Conservation (phyloP, 2,113 vertebrate genomes). For the Scophthalmus maximus region DNA sequence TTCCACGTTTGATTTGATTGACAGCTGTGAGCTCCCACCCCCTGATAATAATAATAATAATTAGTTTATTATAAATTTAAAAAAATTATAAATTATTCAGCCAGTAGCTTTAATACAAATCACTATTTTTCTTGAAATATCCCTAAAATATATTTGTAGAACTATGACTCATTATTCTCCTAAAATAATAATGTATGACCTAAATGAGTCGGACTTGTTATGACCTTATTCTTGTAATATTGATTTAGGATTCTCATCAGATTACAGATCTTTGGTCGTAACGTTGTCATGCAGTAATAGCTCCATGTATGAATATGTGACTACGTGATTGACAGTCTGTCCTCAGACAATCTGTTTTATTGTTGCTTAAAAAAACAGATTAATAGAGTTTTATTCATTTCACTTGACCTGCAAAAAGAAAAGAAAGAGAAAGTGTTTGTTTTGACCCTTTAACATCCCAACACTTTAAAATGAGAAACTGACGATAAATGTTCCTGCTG, state of each 20-base stretch:
- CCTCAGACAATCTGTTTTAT: conserved; percentile 72
- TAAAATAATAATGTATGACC: not conserved
- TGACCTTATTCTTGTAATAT: too few relatives aligned
- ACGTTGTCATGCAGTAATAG: too few relatives aligned
- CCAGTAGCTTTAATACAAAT: not conserved
- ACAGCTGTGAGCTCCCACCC: not conserved
- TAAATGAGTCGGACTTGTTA: too few relatives aligned
- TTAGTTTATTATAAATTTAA: too few relatives aligned
- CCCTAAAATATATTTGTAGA: not conserved
- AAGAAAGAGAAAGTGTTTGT: conserved; percentile 12
- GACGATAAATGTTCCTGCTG: conserved; percentile 62
- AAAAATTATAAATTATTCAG: too few relatives aligned
- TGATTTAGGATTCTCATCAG: too few relatives aligned
- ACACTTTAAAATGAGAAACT: too few relatives aligned
- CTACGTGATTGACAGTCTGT: conserved; percentile 6
- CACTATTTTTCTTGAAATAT: not conserved
- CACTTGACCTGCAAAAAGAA: not conserved
- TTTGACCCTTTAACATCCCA: conserved; percentile 37
- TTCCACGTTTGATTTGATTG: too few relatives aligned
- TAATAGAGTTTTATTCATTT: not conserved
- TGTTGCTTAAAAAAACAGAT: too few relatives aligned
- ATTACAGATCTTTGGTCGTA: too few relatives aligned
- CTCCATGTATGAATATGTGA: too few relatives aligned
- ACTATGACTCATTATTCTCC: not conserved
- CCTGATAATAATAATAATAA: too few relatives aligned